Evolutionary conservation across 1,140 invertebrate genomes (phyloP), one percentile per base, ranked within the genome.

Genomic region (Lithobius niger): DNA sequence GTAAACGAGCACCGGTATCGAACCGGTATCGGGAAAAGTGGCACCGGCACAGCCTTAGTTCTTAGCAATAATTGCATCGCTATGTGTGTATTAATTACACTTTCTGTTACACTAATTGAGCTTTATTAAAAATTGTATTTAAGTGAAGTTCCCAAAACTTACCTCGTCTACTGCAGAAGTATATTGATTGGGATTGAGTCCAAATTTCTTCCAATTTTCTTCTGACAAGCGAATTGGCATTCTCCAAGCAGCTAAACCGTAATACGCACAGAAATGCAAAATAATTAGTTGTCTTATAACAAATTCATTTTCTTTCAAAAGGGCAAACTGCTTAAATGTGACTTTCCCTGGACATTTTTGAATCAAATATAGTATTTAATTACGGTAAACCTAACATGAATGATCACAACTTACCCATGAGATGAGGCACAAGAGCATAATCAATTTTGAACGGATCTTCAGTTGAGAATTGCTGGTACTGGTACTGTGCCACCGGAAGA

Each of bases 181-280:
- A n/a, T n/a, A 60, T 61, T 10, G 31, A 36, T n/a, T 36, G n/a
- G 31, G 31, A 36, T 36, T 36, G 31, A n/a, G 10, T 10, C 10
- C n/a, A n/a, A 36, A 10, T n/a, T 10, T 19, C 43, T 19, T 45
- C 43, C 43, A 45, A 19, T 6, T 45, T 13, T 92, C 88, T 69
- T 88, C 86, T 1, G 82, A 83, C 53, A 94, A 83, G 65, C 89
- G 89, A 27, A 95, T 84, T 0, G 89, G 88, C 67, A 82, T 82
- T 71, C 89, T 89, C 91, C 91, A 94, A 2, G 87, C 84, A 69
- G 82, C 88, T 93, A 66, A 26, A n/a, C n/a, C n/a, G n/a, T n/a
- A 73, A 69, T 63, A 57, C n/a, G 31, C 31, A 36, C 10, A 36
- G n/a, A 36, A n/a, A 36, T 36, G n/a, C n/a, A 36, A n/a, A 10